Evolutionary conservation across 2,888 invertebrate species (phyloP).

Genomic region (Agonopterix subpropinquella): DNA sequence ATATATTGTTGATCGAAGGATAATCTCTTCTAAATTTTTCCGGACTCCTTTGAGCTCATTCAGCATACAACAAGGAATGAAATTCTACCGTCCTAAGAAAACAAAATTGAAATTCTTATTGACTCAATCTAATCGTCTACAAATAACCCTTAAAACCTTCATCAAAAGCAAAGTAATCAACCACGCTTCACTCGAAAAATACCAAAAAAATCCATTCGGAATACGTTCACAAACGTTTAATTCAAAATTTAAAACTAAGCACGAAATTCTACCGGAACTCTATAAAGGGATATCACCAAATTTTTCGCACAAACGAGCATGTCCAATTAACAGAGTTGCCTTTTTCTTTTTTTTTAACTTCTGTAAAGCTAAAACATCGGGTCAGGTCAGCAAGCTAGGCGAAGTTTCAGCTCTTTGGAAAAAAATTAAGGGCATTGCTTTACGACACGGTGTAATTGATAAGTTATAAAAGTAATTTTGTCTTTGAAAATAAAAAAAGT

Average conservation of each 20-base stretch:
- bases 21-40: too few relatives aligned
- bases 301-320: constrained; percentile 43
- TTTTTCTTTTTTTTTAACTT: constrained; percentile 20
- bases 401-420: constrained; percentile 48
- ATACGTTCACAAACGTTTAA: neutral
- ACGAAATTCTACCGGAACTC: constrained; percentile 6
- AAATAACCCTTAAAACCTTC: too few relatives aligned
- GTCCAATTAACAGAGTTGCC: constrained; percentile 49
- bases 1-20: too few relatives aligned
- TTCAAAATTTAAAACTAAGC: constrained; percentile 4
- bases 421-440: constrained; percentile 34
- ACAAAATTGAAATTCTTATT: too few relatives aligned
- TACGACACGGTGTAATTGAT: constrained; percentile 23
- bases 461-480: constrained; percentile 1
- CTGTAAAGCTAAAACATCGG: constrained; percentile 27
- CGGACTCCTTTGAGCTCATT: too few relatives aligned
- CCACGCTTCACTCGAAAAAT: neutral
- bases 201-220: too few relatives aligned
- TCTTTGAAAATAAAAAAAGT: too few relatives aligned
- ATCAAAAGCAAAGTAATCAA: too few relatives aligned
- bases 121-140: too few relatives aligned
- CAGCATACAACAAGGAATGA: too few relatives aligned
- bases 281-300: constrained; percentile 37
- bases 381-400: constrained; percentile 31
- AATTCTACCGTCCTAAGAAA: too few relatives aligned